A percentile compares a stretch with the other conserved stretches of the same genome.
Evolutionary conservation across 2,888 invertebrate genomes (phyloP).

Genomic region (Apotomis betuletana): DNA sequence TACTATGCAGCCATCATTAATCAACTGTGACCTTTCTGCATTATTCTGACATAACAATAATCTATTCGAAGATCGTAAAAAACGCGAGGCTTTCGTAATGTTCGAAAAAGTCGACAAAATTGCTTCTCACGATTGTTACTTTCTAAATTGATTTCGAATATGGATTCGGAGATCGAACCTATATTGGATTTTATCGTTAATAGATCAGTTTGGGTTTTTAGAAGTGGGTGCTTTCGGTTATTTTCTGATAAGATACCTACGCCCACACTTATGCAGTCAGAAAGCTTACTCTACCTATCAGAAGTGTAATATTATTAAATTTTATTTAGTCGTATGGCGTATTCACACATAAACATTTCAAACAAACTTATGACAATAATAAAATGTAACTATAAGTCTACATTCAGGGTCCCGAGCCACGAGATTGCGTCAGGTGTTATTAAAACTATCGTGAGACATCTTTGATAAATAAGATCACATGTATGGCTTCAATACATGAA

Average conservation of each 20-base stretch:
- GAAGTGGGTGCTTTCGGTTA: background rate
- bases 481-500: too few species aligned
- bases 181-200: constrained; percentile 28
- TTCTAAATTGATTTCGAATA: constrained; percentile 39
- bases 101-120: constrained; percentile 37
- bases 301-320: too few species aligned
- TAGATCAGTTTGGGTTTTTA: constrained; percentile 21
- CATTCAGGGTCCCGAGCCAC: too few species aligned
- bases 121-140: constrained; percentile 38
- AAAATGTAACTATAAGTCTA: too few species aligned
- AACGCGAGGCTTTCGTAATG: constrained; percentile 37
- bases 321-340: too few species aligned
- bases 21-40: constrained; percentile 52
- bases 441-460: too few species aligned
- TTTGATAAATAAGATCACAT: too few species aligned
- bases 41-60: constrained; percentile 42
- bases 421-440: too few species aligned
- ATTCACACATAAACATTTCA: too few species aligned
- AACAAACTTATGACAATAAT: too few species aligned
- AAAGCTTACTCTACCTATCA: too few species aligned
- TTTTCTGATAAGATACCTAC: constrained; percentile 1
- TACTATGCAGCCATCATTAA: constrained; percentile 42
- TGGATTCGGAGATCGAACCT: background rate
- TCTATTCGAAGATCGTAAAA: constrained; percentile 31
- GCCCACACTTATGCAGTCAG: background rate